Evolutionary conservation across 1,140 invertebrate species (phyloP), one percentile per base, ranked within the genome.

Genomic region (Eumaeus atala): DNA sequence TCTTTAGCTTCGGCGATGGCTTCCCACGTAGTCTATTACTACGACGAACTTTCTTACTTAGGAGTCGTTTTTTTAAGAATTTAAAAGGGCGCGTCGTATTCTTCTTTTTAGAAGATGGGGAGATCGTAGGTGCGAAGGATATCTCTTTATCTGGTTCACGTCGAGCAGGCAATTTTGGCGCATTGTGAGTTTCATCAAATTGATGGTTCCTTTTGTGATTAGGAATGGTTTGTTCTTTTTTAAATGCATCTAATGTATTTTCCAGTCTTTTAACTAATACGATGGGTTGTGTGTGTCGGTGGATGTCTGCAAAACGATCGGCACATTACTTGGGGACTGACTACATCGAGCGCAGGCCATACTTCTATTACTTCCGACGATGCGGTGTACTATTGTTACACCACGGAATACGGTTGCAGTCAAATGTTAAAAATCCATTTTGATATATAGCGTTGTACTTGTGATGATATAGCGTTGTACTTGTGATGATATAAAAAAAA

Each of bases 251-350:
- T 38, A 48, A 9, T 34, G 38, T 54, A 8, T 54, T 40, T 37
- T 36, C 36, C 0, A 61, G 40, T 36, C 60, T 54, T 51, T 66
- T 56, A n/a, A 66, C 42, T 36, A 66, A 14, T 12, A 66, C 63
- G 21, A 66, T 42, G 1, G 63, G 63, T 36, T 55, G 47, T 14
- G 8, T 12, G 48, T 59, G 63, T 21, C 34, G 51, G 36, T 61
- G 59, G n/a, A 65, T 50, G 37, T 56, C 62, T 65, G 11, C 37
- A 59, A 59, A 54, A 33, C 21, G 38, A 40, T 38, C 44, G 3
- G 14, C n/a, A n/a, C n/a, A n/a, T n/a, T n/a, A n/a, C n/a, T n/a
- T n/a, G n/a, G n/a, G n/a, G n/a, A n/a, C n/a, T n/a, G n/a, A 53
- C 42, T 48, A 53, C 53, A 6, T 10, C 47, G 11, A 28, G 21